Conservation (phyloP, 2,113 vertebrate genomes). For the Fulica atra region DNA sequence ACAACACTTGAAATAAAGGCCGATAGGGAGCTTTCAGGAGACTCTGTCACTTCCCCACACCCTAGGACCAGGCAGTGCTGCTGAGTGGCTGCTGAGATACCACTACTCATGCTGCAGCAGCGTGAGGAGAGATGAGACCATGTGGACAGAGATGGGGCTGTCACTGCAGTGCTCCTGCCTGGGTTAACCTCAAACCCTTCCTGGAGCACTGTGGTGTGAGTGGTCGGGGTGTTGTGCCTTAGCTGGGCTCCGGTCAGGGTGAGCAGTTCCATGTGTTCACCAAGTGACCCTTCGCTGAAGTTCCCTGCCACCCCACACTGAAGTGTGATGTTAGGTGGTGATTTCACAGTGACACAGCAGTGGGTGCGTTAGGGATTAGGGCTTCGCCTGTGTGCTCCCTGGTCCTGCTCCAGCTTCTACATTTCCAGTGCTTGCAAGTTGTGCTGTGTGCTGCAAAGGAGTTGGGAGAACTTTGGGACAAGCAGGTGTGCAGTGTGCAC, state of each 20-base stretch:
- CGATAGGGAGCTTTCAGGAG: not conserved
- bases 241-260: not conserved
- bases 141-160: not conserved
- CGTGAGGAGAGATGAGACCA: not conserved
- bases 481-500: accelerated
- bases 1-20: not conserved
- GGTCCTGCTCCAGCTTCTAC: not conserved
- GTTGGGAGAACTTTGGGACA: not conserved
- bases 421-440: accelerated
- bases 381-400: not conserved
- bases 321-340: not conserved
- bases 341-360: not conserved
- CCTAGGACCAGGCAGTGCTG: not conserved
- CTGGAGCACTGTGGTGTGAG: not conserved
- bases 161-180: not conserved
- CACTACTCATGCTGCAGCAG: not conserved
- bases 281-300: accelerated
- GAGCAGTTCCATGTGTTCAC: not conserved
- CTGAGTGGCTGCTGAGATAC: not conserved
- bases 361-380: not conserved
- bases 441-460: not conserved
- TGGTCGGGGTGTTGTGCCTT: accelerated
- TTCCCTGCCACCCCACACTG: not conserved
- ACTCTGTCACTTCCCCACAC: not conserved
- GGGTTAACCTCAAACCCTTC: not conserved